Evolutionary conservation across 2,113 vertebrate species (phyloP).

Genomic region (Anas platyrhynchos): DNA sequence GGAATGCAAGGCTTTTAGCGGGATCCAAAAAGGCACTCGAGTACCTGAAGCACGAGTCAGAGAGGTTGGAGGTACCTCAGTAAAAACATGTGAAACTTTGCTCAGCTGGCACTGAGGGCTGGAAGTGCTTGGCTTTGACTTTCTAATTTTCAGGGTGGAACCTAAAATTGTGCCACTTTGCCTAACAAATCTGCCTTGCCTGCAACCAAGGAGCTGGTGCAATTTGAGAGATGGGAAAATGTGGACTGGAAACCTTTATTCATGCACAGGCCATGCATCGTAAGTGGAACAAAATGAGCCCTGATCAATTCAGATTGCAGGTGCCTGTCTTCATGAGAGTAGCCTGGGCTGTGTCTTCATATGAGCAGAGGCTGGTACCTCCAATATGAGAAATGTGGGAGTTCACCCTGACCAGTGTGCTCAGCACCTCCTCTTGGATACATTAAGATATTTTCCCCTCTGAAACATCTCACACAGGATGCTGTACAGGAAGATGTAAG

Average conservation of each 20-base stretch:
- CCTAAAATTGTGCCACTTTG: not conserved
- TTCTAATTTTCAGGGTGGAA: not conserved
- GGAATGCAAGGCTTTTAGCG: not conserved
- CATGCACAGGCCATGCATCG: rapidly evolving
- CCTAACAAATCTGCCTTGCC: not conserved
- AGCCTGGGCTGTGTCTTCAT: not conserved
- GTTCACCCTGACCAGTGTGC: not conserved
- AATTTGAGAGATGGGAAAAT: not conserved
- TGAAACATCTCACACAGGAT: not conserved
- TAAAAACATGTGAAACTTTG: not conserved
- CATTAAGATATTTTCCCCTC: not conserved
- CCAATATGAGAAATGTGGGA: not conserved
- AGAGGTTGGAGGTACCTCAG: not conserved
- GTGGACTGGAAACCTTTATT: not conserved
- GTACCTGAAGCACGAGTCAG: not conserved
- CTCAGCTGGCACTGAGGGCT: not conserved
- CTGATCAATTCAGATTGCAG: not conserved
- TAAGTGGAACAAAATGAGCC: not conserved
- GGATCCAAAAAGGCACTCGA: not conserved
- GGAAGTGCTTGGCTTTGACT: not conserved
- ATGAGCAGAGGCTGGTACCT: rapidly evolving
- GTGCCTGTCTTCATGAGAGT: not conserved
- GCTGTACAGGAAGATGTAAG: not conserved
- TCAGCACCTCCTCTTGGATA: not conserved
- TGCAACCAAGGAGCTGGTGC: not conserved